Conservation (phyloP, 2,888 invertebrate genomes). For the Lasius fuliginosus region DNA sequence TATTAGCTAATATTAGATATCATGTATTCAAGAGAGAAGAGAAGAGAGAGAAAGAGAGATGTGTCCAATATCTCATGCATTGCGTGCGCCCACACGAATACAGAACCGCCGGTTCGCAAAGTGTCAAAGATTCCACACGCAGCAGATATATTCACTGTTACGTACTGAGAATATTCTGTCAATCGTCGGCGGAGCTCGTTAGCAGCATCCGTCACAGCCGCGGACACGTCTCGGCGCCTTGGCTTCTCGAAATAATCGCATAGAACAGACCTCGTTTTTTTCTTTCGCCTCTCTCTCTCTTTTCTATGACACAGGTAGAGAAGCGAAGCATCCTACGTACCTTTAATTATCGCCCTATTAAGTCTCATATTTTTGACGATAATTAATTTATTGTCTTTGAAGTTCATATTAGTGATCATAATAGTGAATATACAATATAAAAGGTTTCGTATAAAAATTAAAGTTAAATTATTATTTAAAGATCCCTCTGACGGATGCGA, state of each 20-base stretch:
- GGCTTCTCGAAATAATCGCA: constrained; percentile 81
- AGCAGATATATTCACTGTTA: constrained; percentile 62
- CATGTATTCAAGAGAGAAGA: neutral
- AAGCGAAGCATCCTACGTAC: neutral
- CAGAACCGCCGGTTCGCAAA: constrained; percentile 25
- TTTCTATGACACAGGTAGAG: neutral
- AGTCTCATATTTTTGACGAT: neutral
- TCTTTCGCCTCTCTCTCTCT: constrained; percentile 47
- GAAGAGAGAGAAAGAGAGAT: neutral
- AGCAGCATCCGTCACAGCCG: constrained; percentile 80
- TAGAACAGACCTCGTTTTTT: constrained; percentile 61
- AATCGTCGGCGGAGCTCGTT: constrained; percentile 84
- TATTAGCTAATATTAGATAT: neutral
- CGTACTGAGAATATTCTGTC: constrained; percentile 84
- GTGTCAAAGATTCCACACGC: constrained; percentile 46
- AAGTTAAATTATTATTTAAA: neutral
- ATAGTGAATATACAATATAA: neutral
- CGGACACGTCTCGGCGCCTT: constrained; percentile 73
- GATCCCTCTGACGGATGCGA: neutral
- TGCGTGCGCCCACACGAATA: neutral
- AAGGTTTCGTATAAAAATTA: neutral
- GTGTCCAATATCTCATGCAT: neutral
- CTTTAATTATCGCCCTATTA: neutral
- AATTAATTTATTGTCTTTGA: neutral
- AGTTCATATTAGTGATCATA: neutral